Base-by-base conservation (phyloP, 2,113 vertebrate species). In the Epinephelus cyanopodus region DNA sequence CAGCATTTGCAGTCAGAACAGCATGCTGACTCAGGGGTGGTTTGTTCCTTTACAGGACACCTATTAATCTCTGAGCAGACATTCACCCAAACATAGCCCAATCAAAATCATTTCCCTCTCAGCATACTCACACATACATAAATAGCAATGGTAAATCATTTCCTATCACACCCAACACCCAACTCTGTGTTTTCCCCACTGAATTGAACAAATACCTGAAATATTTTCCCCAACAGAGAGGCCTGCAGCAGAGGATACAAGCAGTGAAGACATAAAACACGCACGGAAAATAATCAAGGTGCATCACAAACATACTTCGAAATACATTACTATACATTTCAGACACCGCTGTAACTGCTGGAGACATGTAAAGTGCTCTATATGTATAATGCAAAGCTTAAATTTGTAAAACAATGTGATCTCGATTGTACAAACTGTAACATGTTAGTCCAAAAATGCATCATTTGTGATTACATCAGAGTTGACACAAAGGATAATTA, bases 201-300 rank as follows among this genome's bases (percentile, higher is more conserved):
- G 25, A 77, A 77, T 77, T 65, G 63, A 86, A 57, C 25, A 84
- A 92, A 94, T 96, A 96, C 96, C 95, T 97, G 93, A 85, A 93
- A 92, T 86, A 95, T 82, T 92, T 82, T 94, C 54, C 86, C 78
- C 92, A 93, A 81, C 77, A 95, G 81, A 89, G 90, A 94, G 47
- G 87, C 93, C 94, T 95, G 90, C 83, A 87, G 88, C 75, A 89
- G 62, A 88, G 75, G 50, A 90, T 83, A 95, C 74, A 87, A 90
- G 79, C 56, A 70, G 75, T 79, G 39, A 70, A 77, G 37, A 82
- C 70, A 83, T 25, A 23, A 77, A 78, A 81, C 37, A 45, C 3
- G 42, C 42, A 45, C 8, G 9, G 76, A 53, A 64, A 61, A 62
- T 6, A 60, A 12, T 7, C 1, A 7, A 58, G 25, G 47, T 56